A percentile compares a stretch with the other conserved stretches of the same genome.
phyloP scores from a whole-genome alignment of 1,140 invertebrate genomes.

The Cheumatopsyche charites region DNA sequence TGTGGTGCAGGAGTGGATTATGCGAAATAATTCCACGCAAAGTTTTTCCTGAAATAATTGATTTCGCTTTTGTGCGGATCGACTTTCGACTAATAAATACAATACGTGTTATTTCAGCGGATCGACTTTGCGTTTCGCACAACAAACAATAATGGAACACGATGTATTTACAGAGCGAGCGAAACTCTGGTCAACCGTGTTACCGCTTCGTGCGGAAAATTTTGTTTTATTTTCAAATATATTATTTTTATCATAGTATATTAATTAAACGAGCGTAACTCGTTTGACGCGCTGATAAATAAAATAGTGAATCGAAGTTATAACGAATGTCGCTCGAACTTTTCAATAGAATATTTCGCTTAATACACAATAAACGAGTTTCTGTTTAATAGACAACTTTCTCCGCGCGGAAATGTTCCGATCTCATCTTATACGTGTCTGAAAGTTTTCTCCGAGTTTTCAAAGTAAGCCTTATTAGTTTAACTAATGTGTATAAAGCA shows the following conservation, averaged over 20 bases:
- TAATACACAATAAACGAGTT: neutral
- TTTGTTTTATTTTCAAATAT: too few relatives aligned
- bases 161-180: too few relatives aligned
- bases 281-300: too few relatives aligned
- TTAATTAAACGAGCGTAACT: too few relatives aligned
- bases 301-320: too few relatives aligned
- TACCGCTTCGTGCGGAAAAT: too few relatives aligned
- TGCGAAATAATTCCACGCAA: conserved; percentile 19
- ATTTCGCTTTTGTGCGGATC: neutral
- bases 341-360: too few relatives aligned
- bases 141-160: too few relatives aligned
- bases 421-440: neutral
- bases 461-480: conserved; percentile 10
- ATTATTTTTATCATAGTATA: too few relatives aligned
- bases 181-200: too few relatives aligned
- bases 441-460: neutral
- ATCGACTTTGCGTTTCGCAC: neutral
- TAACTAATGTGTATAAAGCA: conserved; percentile 7
- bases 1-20: neutral
- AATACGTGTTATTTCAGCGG: conserved; percentile 11
- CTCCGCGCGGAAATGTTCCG: conserved; percentile 1
- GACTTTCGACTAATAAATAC: neutral
- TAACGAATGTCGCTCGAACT: too few relatives aligned
- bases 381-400: neutral
- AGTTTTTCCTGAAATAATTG: conserved; percentile 16